phyloP scores from a whole-genome alignment of 30 jellyfish, hydroid and myxozoan genomes.

The Sanderia malayensis region DNA sequence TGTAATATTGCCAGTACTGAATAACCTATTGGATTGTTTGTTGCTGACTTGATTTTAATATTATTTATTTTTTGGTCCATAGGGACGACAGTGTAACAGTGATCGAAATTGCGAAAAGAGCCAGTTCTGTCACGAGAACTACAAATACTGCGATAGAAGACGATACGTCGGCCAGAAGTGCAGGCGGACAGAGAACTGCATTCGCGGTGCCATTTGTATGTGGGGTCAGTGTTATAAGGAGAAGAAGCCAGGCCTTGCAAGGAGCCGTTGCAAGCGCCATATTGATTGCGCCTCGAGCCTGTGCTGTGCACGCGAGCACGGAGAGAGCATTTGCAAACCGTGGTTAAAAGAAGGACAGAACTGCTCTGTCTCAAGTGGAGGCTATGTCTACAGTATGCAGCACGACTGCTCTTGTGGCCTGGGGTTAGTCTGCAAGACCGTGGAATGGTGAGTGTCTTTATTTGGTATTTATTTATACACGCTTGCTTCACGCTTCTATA shows the following conservation, averaged over 20 bases:
- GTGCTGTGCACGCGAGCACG: slow-evolving; percentile 84
- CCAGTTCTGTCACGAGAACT: slow-evolving; percentile 75
- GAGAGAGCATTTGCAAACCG: slow-evolving; percentile 81
- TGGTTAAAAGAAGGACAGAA: slow-evolving; percentile 65
- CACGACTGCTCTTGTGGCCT: slow-evolving; percentile 84
- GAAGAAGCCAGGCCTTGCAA: slow-evolving; percentile 27
- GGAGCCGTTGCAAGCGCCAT: slow-evolving; percentile 73
- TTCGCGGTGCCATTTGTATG: slow-evolving; percentile 74
- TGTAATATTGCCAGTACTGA: no score
- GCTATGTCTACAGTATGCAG: slow-evolving; percentile 22
- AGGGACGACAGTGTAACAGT: slow-evolving; percentile 59
- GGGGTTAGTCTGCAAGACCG: slow-evolving; percentile 76
- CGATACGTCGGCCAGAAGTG: slow-evolving; percentile 66
- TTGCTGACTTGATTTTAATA: no score
- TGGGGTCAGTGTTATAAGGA: slow-evolving; percentile 72
- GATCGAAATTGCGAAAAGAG: slow-evolving; percentile 70
- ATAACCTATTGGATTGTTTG: no score
- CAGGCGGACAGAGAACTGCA: slow-evolving; percentile 88
- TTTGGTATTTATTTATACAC: not conserved
- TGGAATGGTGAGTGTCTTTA: slow-evolving; percentile 27
- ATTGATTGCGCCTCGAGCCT: slow-evolving; percentile 79
- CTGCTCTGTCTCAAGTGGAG: slow-evolving; percentile 74
- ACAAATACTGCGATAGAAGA: slow-evolving; percentile 68
- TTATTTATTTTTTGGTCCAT: no score
- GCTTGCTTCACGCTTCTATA: no score